phyloP scores from a whole-genome alignment of 1,140 invertebrate species.

The Pachyrhynchus sulphureomaculatus region DNA sequence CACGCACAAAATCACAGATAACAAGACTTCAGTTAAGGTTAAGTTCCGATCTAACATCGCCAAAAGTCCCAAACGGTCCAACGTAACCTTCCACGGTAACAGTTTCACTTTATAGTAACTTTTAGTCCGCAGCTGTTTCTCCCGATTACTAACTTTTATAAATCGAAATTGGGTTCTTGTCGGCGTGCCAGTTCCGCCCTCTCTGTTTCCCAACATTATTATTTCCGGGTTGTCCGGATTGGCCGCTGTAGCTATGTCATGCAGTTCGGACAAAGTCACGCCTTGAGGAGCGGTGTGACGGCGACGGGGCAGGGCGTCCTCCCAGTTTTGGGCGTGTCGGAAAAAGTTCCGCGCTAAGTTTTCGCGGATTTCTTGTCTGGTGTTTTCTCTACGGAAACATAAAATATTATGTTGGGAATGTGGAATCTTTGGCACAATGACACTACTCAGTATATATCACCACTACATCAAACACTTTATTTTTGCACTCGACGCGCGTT shows the following conservation, averaged over 20 bases:
- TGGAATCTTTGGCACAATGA: no score
- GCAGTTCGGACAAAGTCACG: conserved; percentile 4
- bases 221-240: conserved; percentile 23
- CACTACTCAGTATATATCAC: no score
- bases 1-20: conserved; percentile 84
- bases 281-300: conserved; percentile 6
- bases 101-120: conserved; percentile 75
- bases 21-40: conserved; percentile 79
- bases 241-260: conserved; percentile 14
- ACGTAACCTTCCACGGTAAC: conserved; percentile 77
- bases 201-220: conserved; percentile 14
- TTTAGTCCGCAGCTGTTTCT: conserved; percentile 31
- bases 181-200: conserved; percentile 12
- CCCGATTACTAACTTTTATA: conserved; percentile 23
- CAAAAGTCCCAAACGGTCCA: conserved; percentile 89
- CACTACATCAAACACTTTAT: no score
- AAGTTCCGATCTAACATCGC: conserved; percentile 92
- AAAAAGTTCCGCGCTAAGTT: neutral
- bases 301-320: neutral
- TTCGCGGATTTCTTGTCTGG: conserved; percentile 8
- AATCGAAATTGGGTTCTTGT: conserved; percentile 19
- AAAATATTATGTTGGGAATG: no score
- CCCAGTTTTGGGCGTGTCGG: conserved; percentile 17
- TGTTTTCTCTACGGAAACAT: conserved; percentile 7
- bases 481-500: no score